A percentile compares a stretch with the other conserved stretches of the same genome.
These are phyloP conservation scores for Eulimnadia texana DNA, from an alignment of 1,140 invertebrate species.

Conservation along the genomic window DNA sequence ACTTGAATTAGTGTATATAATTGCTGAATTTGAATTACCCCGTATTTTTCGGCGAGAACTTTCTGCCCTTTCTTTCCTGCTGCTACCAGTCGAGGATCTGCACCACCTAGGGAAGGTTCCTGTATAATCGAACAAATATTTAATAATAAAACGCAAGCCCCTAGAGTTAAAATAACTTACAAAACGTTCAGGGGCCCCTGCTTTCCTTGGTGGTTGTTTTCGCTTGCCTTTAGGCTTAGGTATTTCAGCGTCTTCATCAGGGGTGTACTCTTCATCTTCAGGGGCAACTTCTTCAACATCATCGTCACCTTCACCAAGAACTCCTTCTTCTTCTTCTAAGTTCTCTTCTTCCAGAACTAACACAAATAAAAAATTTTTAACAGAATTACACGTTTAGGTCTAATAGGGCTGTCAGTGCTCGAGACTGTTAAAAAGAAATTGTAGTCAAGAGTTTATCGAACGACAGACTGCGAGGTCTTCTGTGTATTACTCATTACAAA, in stretches of 20 bases:
- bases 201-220: neutral
- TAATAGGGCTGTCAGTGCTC: too few relatives aligned
- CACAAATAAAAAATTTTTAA: too few relatives aligned
- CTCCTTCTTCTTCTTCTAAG: neutral
- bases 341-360: neutral
- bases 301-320: neutral
- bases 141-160: too few relatives aligned
- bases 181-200: neutral
- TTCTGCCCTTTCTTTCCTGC: neutral
- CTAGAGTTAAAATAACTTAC: too few relatives aligned
- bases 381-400: too few relatives aligned
- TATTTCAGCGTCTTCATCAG: neutral
- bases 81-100: neutral
- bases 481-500: too few relatives aligned
- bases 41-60: neutral
- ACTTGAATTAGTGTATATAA: too few relatives aligned
- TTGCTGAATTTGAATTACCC: neutral
- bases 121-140: neutral
- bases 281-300: neutral
- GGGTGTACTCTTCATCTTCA: neutral
- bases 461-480: too few relatives aligned
- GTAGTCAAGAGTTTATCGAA: too few relatives aligned
- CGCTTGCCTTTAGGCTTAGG: neutral
- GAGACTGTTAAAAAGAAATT: too few relatives aligned
- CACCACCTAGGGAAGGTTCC: neutral